Percentiles rank a stretch among this genome's conserved stretches.
phyloP scores from a whole-genome alignment of 2,888 invertebrate species.

The Apoderus coryli region DNA sequence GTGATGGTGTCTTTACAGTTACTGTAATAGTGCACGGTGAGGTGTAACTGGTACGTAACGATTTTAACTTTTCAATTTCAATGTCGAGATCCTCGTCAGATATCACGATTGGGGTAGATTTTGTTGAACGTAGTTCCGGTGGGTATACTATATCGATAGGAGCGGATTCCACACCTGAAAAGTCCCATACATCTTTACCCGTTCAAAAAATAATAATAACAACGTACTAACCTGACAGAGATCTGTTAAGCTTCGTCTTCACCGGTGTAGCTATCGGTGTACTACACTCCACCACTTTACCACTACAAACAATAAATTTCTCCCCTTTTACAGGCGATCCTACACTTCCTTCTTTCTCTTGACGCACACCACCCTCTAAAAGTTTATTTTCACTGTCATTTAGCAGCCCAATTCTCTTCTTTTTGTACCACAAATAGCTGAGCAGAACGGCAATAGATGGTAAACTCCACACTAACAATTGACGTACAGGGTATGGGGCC shows the following conservation, averaged over 20 bases:
- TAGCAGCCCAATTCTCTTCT: slow-evolving; percentile 57
- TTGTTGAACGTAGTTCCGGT: slow-evolving; percentile 25
- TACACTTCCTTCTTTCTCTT: no score
- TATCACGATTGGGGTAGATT: slow-evolving; percentile 41
- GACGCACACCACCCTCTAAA: slow-evolving; percentile 12
- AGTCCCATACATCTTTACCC: no score
- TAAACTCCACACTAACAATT: slow-evolving; percentile 62
- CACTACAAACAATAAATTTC: no score
- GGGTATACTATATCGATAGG: slow-evolving; percentile 48
- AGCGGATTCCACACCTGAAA: slow-evolving; percentile 45
- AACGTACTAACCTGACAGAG: no score
- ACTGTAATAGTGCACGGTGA: slow-evolving; percentile 12
- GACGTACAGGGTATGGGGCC: slow-evolving; percentile 54
- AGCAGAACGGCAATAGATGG: slow-evolving; percentile 66
- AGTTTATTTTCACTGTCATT: slow-evolving; percentile 54
- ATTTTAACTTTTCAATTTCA: slow-evolving; percentile 45
- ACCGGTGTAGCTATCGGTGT: slow-evolving; percentile 9
- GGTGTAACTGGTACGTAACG: slow-evolving; percentile 31
- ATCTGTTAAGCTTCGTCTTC: slow-evolving; percentile 20
- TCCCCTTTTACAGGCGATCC: no score
- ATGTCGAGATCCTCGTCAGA: slow-evolving; percentile 54
- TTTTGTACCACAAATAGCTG: slow-evolving; percentile 72
- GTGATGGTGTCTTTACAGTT: slow-evolving; percentile 15
- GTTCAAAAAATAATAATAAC: no score
- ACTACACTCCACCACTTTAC: no score